Conservation (phyloP, 2,113 vertebrate species). For the Ameiurus melas region DNA sequence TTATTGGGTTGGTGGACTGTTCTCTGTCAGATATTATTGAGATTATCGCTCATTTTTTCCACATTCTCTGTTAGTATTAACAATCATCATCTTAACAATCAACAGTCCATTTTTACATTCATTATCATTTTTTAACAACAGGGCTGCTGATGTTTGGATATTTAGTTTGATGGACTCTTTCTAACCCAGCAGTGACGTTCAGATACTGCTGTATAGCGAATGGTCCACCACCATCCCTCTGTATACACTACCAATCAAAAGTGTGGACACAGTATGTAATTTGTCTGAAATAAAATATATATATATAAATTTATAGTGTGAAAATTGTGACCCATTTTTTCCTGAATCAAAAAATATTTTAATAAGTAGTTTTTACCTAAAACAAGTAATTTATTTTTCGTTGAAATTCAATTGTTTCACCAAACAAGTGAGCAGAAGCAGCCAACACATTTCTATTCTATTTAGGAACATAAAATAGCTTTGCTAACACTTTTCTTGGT, state of each 20-base stretch:
- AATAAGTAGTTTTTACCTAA: background rate
- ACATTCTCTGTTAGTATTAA: no score
- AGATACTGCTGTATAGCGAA: background rate
- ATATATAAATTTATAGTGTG: background rate
- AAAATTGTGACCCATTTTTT: background rate
- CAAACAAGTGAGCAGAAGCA: background rate
- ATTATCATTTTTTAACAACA: no score
- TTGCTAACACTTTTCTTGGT: background rate
- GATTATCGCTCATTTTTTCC: no score
- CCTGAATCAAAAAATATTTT: background rate
- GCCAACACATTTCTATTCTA: no score
- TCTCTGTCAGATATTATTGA: no score
- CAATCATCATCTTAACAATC: no score
- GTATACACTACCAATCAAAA: background rate
- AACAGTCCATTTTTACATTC: no score
- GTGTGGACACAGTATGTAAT: background rate
- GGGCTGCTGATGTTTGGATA: background rate
- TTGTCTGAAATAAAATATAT: background rate
- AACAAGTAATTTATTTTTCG: background rate
- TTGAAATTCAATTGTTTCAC: background rate
- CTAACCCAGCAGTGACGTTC: background rate
- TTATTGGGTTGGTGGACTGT: background rate
- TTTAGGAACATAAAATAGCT: background rate
- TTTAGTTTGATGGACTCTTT: background rate
- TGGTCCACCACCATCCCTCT: background rate